Evolutionary conservation across 2,113 vertebrate species (phyloP), one percentile per base, ranked within the genome.

Genomic region (Nibea albiflora): DNA sequence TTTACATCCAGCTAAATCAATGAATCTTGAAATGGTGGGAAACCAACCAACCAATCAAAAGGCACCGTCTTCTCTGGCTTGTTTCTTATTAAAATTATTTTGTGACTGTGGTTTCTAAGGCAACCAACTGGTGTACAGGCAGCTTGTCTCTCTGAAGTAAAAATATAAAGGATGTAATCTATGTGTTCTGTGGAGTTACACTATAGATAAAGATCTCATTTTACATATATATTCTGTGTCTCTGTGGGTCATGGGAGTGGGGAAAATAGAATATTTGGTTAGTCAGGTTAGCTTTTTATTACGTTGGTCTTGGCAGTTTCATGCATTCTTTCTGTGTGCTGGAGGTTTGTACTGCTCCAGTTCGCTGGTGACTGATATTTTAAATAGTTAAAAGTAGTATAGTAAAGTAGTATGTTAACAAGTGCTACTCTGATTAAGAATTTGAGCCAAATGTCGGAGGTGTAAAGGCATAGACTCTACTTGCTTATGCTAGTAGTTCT

Each of bases 51-150:
- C 86, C 87, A 92, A 92, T 90, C 84, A 92, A 94, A 96, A 96
- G 95, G 95, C 95, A 96, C 94, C 92, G 79, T 94, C 93, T 88
- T 91, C 90, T 90, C 90, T 92, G 90, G 87, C 87, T 92, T 76
- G 28, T 86, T 83, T 91, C 63, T 76, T 26, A 62, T 26, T 66
- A n/a, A n/a, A 10, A 31, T 86, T 86, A 66, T 85, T 93, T 92
- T 95, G 92, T 94, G 92, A 93, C 90, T 85, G 87, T 93, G 86
- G 85, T 89, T 94, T 95, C 93, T 96, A 96, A 96, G 95, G 95
- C 95, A 95, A 95, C 91, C 89, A 79, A 92, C 87, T 85, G 90
- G 93, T 90, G 85, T 92, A 93, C 94, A 95, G 94, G 94, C 94
- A 95, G 93, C 94, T 92, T 84, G 90, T 91, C 83, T 92, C 84